Evolutionary conservation across 2,797 vertebrate species (phyloP).

Genomic region (Hyperoplus immaculatus): DNA sequence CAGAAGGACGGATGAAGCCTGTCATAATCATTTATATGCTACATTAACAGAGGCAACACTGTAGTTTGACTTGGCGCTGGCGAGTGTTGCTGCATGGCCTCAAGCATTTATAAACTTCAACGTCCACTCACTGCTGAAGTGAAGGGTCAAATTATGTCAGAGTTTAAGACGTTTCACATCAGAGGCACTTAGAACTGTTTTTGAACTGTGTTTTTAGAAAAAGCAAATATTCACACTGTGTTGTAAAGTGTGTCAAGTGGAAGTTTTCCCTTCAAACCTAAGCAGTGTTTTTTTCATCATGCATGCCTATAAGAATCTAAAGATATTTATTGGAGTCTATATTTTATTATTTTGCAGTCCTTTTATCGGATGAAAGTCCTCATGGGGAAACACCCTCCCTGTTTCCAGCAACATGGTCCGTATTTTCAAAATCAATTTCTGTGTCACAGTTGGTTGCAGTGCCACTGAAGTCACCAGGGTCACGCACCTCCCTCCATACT

Average conservation of each 20-base stretch:
- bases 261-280: conserved; percentile 13
- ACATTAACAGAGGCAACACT: conserved; percentile 75
- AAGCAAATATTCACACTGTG: conserved; percentile 26
- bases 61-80: conserved; percentile 73
- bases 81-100: conserved; percentile 59
- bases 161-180: conserved; percentile 61
- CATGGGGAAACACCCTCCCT: conserved; percentile 52
- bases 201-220: conserved; percentile 24
- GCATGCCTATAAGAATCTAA: conserved; percentile 11
- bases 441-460: conserved; percentile 73
- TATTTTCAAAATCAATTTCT: conserved; percentile 81
- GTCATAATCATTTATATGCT: conserved; percentile 80
- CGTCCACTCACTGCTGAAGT: conserved; percentile 40
- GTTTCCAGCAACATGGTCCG: conserved; percentile 55
- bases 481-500: conserved; percentile 74
- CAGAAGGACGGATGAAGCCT: conserved; percentile 76
- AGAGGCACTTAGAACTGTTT: conserved; percentile 40
- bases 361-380: conserved; percentile 61
- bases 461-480: conserved; percentile 82
- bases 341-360: conserved; percentile 37
- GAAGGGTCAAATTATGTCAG: conserved; percentile 55
- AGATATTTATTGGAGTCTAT: conserved; percentile 17
- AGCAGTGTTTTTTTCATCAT: neutral
- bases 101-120: conserved; percentile 53
- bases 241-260: conserved; percentile 15